Evolutionary conservation across 2,888 invertebrate species (phyloP).

Genomic region (Argyresthia goedartella): DNA sequence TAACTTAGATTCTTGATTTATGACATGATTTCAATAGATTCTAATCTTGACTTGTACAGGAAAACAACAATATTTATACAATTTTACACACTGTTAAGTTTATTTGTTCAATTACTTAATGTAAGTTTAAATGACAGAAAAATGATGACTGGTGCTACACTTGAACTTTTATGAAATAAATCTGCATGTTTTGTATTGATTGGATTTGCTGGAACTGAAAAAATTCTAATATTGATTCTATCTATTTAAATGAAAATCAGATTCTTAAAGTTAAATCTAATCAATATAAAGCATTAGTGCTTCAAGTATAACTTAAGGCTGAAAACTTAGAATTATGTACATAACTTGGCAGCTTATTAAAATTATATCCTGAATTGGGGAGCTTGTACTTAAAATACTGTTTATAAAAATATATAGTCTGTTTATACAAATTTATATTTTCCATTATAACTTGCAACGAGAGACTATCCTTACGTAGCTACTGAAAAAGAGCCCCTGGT

Average conservation of each 20-base stretch:
- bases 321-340: not conserved
- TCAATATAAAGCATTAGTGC: not conserved
- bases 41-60: not conserved
- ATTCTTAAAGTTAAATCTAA: not conserved
- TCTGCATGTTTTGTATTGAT: too few species aligned
- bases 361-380: conserved; percentile 18
- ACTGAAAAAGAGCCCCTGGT: not conserved
- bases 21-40: not conserved
- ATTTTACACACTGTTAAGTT: conserved; percentile 17
- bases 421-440: conserved; percentile 2
- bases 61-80: conserved; percentile 25
- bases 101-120: conserved; percentile 25
- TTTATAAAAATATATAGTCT: conserved; percentile 49
- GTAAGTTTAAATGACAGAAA: conserved; percentile 21
- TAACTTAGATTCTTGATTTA: too few species aligned
- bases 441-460: not conserved
- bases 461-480: not conserved
- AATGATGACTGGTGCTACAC: conserved; percentile 51
- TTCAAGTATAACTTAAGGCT: conserved; percentile 4
- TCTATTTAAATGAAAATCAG: not conserved
- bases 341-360: conserved; percentile 7
- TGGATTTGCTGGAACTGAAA: too few species aligned
- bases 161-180: conserved; percentile 23
- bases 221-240: not conserved
- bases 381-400: conserved; percentile 47